Base-by-base conservation (phyloP, 2,888 invertebrate species). In the Tinea pellionella region DNA sequence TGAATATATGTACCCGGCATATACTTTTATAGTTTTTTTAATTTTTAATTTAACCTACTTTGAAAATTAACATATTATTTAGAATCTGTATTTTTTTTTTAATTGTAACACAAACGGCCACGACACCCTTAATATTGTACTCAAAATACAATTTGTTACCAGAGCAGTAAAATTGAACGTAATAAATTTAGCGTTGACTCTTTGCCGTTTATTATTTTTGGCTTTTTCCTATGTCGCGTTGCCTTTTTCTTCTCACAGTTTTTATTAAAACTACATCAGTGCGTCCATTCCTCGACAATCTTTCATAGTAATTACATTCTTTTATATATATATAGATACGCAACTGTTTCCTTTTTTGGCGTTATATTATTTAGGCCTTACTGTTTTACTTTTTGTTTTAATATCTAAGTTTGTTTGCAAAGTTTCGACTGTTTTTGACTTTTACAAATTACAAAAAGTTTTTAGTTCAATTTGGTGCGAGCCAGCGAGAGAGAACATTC, bases 221-320 rank as follows among this genome's bases (percentile, higher is more conserved):
- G 30, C 58, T 58, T 32, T 58, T 32, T 32, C n/a, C 15, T 7
- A 9, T 37, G 37, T 37, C 37, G 37, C n/a, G 37, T 37, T 24
- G 24, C 24, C 24, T 24, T 6, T 24, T 24, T 24, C 24, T n/a
- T 24, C 24, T 24, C 24, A 8, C 15, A 11, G 58, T 32, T 64
- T 67, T 68, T 69, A 64, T 67, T 63, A 65, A 68, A 70, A 68
- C 69, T 68, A 65, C 59, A 59, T 59, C 59, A 24, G 61, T 61
- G 62, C 63, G 63, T 65, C 65, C 65, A 63, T 64, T 61, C 63
- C 61, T 62, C 61, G 61, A 63, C 65, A 65, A 66, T 69, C 69
- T 69, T 68, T 69, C 68, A 67, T 63, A 63, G 65, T 72, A 70
- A 71, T 71, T 69, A 69, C 70, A 68, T 71, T 71, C 71, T 69